phyloP scores from a whole-genome alignment of 2,113 vertebrate species.

The Poicephalus gulielmi region DNA sequence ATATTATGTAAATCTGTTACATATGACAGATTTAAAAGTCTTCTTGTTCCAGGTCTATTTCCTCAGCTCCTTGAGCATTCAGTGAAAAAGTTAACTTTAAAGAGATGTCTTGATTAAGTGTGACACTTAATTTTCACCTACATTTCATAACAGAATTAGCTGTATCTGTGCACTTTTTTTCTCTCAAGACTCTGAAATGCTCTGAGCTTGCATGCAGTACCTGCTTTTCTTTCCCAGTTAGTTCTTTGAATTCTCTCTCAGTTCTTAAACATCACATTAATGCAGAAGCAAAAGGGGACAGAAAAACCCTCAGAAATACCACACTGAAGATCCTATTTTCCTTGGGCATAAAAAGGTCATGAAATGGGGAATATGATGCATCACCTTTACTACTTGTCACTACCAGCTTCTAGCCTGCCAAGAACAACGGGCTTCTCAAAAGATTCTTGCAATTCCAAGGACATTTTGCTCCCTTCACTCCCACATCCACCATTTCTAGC shows the following conservation, averaged over 20 bases:
- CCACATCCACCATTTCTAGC: not conserved
- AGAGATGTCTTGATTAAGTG: not conserved
- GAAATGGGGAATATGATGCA: fast-evolving
- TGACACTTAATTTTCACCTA: not conserved
- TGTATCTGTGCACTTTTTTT: not conserved
- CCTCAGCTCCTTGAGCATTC: not conserved
- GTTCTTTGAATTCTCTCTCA: not conserved
- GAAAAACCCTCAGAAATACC: not conserved
- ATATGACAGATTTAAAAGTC: not conserved
- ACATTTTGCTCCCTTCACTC: not conserved
- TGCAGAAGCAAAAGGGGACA: not conserved
- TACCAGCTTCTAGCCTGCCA: not conserved
- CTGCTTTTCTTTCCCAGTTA: not conserved
- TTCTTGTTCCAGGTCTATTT: not conserved
- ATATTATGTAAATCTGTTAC: not conserved
- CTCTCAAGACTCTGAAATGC: not conserved
- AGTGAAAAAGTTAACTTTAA: not conserved
- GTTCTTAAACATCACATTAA: not conserved
- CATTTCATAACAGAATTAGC: fast-evolving
- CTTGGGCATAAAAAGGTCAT: fast-evolving
- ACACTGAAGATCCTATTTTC: not conserved
- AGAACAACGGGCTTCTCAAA: not conserved
- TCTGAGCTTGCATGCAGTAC: fast-evolving
- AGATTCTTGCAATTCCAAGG: not conserved
- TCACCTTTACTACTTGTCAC: not conserved